Evolutionary conservation across 2,888 invertebrate genomes (phyloP).

Genomic region (Abrostola triplasia): DNA sequence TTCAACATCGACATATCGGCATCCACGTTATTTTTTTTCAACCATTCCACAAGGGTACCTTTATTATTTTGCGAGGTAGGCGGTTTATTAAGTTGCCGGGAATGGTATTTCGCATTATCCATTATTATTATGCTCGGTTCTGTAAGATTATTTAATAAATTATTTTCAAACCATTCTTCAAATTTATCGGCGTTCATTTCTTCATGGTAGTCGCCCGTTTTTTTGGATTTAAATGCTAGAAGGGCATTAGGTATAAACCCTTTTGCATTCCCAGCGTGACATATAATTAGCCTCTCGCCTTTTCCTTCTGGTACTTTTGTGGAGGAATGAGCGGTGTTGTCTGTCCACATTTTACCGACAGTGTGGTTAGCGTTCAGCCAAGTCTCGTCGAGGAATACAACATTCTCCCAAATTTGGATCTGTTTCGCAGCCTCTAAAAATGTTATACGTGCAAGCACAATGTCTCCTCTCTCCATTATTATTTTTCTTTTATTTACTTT

Average conservation of each 20-base stretch:
- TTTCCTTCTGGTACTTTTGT: constrained; percentile 9
- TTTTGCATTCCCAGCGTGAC: constrained; percentile 6
- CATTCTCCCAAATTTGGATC: constrained; percentile 7
- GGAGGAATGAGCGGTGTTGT: neutral
- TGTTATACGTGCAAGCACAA: constrained; percentile 9
- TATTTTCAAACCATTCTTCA: neutral
- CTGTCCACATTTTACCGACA: constrained; percentile 4
- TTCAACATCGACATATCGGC: too few relatives aligned
- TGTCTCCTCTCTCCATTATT: constrained; percentile 13
- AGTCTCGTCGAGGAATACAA: constrained; percentile 9
- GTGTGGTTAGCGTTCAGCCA: constrained; percentile 6
- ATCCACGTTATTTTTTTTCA: too few relatives aligned
- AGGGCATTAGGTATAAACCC: constrained; percentile 3
- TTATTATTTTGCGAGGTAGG: too few relatives aligned
- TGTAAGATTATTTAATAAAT: constrained; percentile 1
- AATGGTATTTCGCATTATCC: too few relatives aligned
- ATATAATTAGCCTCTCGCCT: constrained; percentile 4
- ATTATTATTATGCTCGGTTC: neutral
- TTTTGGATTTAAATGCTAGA: constrained; percentile 4
- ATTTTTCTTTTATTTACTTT: constrained; percentile 24
- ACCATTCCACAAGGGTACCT: too few relatives aligned
- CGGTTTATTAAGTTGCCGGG: neutral
- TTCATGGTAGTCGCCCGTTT: constrained; percentile 1
- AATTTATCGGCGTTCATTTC: constrained; percentile 1
- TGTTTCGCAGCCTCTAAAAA: constrained; percentile 10